Conservation (phyloP, 2,113 vertebrate species). For the Sialia sialis region DNA sequence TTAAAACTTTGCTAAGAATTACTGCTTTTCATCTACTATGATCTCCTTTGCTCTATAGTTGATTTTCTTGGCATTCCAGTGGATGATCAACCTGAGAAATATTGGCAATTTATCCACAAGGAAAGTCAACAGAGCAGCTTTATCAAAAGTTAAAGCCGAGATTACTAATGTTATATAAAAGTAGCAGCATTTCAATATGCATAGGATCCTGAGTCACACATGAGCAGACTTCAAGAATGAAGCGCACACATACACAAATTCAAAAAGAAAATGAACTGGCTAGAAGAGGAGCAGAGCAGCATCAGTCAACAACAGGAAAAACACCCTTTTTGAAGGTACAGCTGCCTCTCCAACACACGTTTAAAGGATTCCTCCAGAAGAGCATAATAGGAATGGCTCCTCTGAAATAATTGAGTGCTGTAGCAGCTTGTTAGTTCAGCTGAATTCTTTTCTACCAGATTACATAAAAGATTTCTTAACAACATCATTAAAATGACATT, state of each 20-base stretch:
- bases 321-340: not conserved
- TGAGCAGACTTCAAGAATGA: not conserved
- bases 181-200: not conserved
- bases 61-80: not conserved
- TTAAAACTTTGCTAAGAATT: not conserved
- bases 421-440: not conserved
- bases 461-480: not conserved
- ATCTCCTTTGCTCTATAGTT: not conserved
- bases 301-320: not conserved
- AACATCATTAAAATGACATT: not conserved
- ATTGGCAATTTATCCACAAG: not conserved
- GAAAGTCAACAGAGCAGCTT: not conserved
- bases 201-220: not conserved
- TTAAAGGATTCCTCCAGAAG: not conserved
- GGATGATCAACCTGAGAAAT: not conserved
- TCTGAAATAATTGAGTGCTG: not conserved
- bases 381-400: not conserved
- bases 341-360: not conserved
- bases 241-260: not conserved
- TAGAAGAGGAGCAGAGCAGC: not conserved
- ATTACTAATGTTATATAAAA: not conserved
- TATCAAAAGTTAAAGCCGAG: not conserved
- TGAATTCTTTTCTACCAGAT: not conserved
- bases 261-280: not conserved
- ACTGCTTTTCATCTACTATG: not conserved